Evolutionary conservation across 1,140 invertebrate species (phyloP).

Genomic region (Drosophila prosaltans): DNA sequence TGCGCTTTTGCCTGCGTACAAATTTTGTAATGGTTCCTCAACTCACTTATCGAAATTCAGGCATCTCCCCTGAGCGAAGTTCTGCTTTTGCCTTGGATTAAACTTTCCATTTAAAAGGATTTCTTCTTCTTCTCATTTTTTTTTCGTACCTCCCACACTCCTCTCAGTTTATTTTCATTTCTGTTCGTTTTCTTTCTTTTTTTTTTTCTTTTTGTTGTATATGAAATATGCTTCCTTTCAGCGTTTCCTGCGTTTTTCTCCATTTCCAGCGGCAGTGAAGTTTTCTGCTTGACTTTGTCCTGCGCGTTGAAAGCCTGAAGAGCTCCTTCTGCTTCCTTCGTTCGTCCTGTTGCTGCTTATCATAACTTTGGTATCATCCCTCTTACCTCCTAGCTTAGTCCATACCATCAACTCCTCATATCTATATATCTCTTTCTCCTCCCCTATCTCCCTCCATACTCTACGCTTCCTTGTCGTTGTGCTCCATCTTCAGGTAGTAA

Average conservation of each 20-base stretch:
- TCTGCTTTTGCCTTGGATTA: slow-evolving; percentile 54
- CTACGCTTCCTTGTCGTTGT: neutral
- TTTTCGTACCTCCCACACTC: neutral
- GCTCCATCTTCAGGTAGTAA: slow-evolving; percentile 61
- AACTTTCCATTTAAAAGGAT: slow-evolving; percentile 80
- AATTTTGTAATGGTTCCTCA: slow-evolving; percentile 12
- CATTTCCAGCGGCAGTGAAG: slow-evolving; percentile 54
- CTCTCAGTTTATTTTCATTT: neutral
- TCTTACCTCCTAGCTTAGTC: neutral
- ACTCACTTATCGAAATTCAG: slow-evolving; percentile 60
- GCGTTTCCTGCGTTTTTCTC: slow-evolving; percentile 52
- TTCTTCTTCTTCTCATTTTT: slow-evolving; percentile 47
- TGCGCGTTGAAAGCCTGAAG: slow-evolving; percentile 48
- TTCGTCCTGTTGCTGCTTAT: slow-evolving; percentile 68
- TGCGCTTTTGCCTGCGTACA: slow-evolving; percentile 12
- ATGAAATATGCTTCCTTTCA: slow-evolving; percentile 79
- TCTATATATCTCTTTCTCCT: neutral
- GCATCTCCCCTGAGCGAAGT: slow-evolving; percentile 54
- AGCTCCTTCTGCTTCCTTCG: slow-evolving; percentile 26
- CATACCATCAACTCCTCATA: neutral
- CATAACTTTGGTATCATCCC: slow-evolving; percentile 72
- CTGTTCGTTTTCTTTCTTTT: neutral
- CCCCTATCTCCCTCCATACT: too few species aligned
- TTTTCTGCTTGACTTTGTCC: slow-evolving; percentile 79
- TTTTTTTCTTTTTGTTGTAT: slow-evolving; percentile 24